Conservation (phyloP, 2,888 invertebrate species). For the Geophilus truncorum region DNA sequence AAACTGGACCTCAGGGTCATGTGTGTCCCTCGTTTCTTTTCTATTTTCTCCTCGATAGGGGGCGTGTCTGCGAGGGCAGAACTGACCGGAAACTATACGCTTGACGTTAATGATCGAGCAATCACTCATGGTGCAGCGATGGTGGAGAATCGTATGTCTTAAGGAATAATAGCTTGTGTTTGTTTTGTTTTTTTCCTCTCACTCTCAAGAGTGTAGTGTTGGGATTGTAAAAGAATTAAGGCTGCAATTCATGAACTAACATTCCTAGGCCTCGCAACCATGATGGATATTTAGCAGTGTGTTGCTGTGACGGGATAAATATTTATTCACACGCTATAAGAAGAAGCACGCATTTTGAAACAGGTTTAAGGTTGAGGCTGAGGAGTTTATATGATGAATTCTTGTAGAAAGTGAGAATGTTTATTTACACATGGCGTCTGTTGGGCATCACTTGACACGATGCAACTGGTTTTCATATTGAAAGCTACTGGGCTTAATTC, state of each 20-base stretch:
- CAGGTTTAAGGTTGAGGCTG: not conserved
- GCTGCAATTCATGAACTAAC: not conserved
- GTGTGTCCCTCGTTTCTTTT: not conserved
- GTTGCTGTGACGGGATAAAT: not conserved
- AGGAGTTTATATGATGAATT: not conserved
- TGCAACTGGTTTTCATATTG: not conserved
- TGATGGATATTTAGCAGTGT: not conserved
- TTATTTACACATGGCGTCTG: not conserved
- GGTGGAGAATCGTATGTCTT: not conserved
- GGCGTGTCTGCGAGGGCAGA: not conserved
- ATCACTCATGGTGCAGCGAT: not conserved
- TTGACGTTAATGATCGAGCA: constrained; percentile 4
- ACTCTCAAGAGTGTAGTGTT: not conserved
- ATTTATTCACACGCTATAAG: not conserved
- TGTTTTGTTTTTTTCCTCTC: not conserved
- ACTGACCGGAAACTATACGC: not conserved
- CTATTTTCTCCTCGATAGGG: constrained; percentile 2
- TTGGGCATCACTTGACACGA: not conserved
- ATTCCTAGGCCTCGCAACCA: not conserved
- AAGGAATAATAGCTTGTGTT: not conserved
- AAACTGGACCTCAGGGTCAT: not conserved
- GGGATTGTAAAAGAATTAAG: not conserved
- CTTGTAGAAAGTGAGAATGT: not conserved
- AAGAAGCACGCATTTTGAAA: not conserved
- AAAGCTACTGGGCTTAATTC: not conserved